Base-by-base conservation (phyloP, 2,888 invertebrate species). In the Drosophila mulleri region DNA sequence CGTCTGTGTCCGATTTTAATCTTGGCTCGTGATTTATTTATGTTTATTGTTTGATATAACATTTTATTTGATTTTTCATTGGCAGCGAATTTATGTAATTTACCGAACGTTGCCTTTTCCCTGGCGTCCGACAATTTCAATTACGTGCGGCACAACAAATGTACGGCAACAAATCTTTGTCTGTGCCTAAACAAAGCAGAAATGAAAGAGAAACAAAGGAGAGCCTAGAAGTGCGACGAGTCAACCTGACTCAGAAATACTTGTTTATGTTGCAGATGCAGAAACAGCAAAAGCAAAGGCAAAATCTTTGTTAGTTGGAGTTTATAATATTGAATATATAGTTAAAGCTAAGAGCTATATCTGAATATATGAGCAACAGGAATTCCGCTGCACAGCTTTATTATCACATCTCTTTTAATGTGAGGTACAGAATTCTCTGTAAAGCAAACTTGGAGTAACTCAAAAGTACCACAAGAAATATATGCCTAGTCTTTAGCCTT, bases 71-170 rank as follows among this genome's bases (percentile, higher is more conserved):
- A 54, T 67, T 39, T 39, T 62, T 65, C 60, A 61, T 60, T 18
- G 35, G 26, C 18, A 59, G 9, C 35, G 37, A 48, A n/a, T 53
- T 48, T 48, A 18, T 26, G 11, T 12, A 23, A 47, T 47, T 47
- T 57, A 20, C 32, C 41, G 9, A 39, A 63, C 12, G 20, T 26
- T 11, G 7, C 7, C 18, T 18, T n/a, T 42, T 20, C 23, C 39
- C n/a, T 32, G 23, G 39, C 50, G 18, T 39, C 18, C 37, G 29
- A 61, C 65, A 70, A 67, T 75, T 86, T 88, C 89, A 88, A 83
- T 83, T 86, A 86, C 67, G 73, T 23, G 52, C 60, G 14, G 56
- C 67, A 67, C 63, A 86, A 88, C 71, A 83, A 88, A 86, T 88
- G 81, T 48, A 29, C 64, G 70, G 68, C 59, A 75, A 86, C 86